Evolutionary conservation across 2,113 vertebrate species (phyloP).

Genomic region (Oophaga pumilio): DNA sequence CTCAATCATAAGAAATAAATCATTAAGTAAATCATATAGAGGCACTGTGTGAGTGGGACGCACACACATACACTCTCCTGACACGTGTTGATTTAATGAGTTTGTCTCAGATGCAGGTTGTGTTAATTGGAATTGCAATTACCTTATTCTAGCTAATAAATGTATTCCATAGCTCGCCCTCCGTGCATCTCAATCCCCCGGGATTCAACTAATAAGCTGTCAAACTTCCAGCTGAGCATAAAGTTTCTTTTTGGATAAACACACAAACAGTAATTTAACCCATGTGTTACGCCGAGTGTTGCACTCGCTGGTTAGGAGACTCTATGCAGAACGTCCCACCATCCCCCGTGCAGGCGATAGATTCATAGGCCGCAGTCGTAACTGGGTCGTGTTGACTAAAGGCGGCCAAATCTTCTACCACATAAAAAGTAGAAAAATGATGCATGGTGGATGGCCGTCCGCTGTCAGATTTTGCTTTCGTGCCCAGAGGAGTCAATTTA

Average conservation of each 20-base stretch:
- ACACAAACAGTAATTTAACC: slow-evolving; percentile 3
- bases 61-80: background rate
- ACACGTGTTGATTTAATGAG: slow-evolving; percentile 47
- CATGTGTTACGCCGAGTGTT: background rate
- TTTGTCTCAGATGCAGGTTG: slow-evolving; percentile 38
- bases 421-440: background rate
- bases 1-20: background rate
- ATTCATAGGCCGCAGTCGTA: background rate
- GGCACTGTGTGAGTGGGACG: background rate
- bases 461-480: background rate
- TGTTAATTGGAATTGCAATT: slow-evolving; percentile 53
- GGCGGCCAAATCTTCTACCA: background rate
- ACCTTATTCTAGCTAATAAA: slow-evolving; percentile 50
- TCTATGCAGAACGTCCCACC: background rate
- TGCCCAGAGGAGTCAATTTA: background rate
- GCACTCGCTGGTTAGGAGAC: background rate
- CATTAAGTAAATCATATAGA: background rate
- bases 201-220: slow-evolving; percentile 47
- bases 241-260: slow-evolving; percentile 13
- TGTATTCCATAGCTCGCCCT: slow-evolving; percentile 33
- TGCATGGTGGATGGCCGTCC: background rate
- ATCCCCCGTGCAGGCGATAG: background rate
- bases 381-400: background rate
- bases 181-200: background rate
- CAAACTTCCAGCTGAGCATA: slow-evolving; percentile 28